Percentiles rank a stretch among this genome's conserved stretches.
Conservation (phyloP, 23 tunicate genomes). For the Botrylloides violaceus region DNA sequence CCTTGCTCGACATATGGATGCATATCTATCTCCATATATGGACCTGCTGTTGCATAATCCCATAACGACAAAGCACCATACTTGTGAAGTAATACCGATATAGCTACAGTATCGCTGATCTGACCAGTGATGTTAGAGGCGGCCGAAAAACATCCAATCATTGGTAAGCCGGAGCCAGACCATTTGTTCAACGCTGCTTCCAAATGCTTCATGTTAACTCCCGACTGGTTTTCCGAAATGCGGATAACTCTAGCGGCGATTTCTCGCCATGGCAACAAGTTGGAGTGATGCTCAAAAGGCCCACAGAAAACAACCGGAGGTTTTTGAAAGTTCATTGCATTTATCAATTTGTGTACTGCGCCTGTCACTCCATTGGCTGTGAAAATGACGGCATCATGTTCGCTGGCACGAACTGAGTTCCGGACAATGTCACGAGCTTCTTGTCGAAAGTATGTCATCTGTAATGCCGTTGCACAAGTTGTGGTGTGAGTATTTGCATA, state of each 20-base stretch:
- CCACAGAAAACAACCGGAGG: slow-evolving; percentile 96
- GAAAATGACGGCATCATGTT: slow-evolving; percentile 99
- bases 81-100: slow-evolving; percentile 53
- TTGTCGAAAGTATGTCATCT: slow-evolving; percentile 74
- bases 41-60: slow-evolving; percentile 99
- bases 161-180: slow-evolving; percentile 7
- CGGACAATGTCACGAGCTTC: slow-evolving; percentile 56
- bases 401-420: slow-evolving; percentile 53
- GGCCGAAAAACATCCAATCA: slow-evolving; percentile 49
- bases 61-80: slow-evolving; percentile 86
- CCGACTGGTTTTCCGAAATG: background rate
- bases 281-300: slow-evolving; percentile 96
- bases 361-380: slow-evolving; percentile 93
- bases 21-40: slow-evolving; percentile 95
- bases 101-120: slow-evolving; percentile 42
- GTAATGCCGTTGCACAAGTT: slow-evolving; percentile 85
- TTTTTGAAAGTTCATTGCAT: slow-evolving; percentile 41
- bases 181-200: slow-evolving; percentile 10
- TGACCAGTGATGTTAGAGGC: slow-evolving; percentile 27
- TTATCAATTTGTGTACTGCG: slow-evolving; percentile 76
- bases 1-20: slow-evolving; percentile 48
- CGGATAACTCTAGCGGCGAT: slow-evolving; percentile 33
- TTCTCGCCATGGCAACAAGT: slow-evolving; percentile 92
- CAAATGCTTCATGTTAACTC: slow-evolving; percentile 17
- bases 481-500: slow-evolving; percentile 98